phyloP scores from a whole-genome alignment of 1,140 invertebrate genomes.

The Trachelipus rathkii region DNA sequence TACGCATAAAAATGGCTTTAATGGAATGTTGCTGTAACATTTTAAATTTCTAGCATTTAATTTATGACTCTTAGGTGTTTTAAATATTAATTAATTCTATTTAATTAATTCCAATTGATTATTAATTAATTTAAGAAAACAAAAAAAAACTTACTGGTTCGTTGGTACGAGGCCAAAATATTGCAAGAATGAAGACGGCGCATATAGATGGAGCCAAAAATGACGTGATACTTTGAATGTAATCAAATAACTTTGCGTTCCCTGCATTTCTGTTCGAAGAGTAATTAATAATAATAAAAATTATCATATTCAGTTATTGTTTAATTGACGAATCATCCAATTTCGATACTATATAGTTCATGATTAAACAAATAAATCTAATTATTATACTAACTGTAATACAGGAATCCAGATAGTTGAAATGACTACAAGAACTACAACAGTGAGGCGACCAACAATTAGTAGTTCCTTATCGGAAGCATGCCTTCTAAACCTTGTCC shows the following conservation, averaged over 20 bases:
- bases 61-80: too few relatives aligned
- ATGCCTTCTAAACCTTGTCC: conserved; percentile 45
- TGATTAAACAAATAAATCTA: too few relatives aligned
- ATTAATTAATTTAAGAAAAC: too few relatives aligned
- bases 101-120: too few relatives aligned
- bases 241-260: conserved; percentile 55
- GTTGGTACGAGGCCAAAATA: conserved; percentile 55
- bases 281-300: too few relatives aligned
- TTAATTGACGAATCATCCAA: too few relatives aligned
- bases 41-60: too few relatives aligned
- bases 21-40: too few relatives aligned
- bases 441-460: conserved; percentile 45
- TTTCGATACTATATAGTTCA: too few relatives aligned
- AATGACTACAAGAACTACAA: conserved; percentile 54
- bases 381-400: conserved; percentile 48
- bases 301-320: too few relatives aligned
- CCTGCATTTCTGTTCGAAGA: conserved; percentile 26
- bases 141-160: conserved; percentile 53
- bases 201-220: conserved; percentile 58
- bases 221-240: conserved; percentile 57
- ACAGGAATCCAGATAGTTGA: conserved; percentile 59
- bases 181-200: conserved; percentile 55
- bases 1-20: too few relatives aligned
- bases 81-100: too few relatives aligned
- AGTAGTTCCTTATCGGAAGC: conserved; percentile 16